These are phyloP conservation scores for Batillaria attramentaria DNA, from an alignment of 1,140 invertebrate species.

Conservation along the genomic window DNA sequence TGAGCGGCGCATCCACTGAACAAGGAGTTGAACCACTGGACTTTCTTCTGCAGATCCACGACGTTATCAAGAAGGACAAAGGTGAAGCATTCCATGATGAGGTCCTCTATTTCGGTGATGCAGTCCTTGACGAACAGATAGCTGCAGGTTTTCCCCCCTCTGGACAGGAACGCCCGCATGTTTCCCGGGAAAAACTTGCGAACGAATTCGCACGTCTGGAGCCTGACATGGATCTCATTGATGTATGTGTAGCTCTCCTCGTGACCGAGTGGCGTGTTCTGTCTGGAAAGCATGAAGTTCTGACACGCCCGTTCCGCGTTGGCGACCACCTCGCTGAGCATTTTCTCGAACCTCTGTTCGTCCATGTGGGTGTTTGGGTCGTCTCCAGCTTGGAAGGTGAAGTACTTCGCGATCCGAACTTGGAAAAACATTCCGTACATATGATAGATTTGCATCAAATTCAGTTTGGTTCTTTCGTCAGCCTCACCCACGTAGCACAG, in stretches of 20 bases:
- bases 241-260: slow-evolving; percentile 39
- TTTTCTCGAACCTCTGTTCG: not conserved
- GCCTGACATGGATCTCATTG: slow-evolving; percentile 39
- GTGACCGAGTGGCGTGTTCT: slow-evolving; percentile 27
- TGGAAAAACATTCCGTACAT: slow-evolving; percentile 46
- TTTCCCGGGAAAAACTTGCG: slow-evolving; percentile 21
- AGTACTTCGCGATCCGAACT: slow-evolving; percentile 28
- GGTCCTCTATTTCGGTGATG: slow-evolving; percentile 34
- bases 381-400: slow-evolving; percentile 22
- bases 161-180: slow-evolving; percentile 19
- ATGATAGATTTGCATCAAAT: slow-evolving; percentile 46
- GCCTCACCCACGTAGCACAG: slow-evolving; percentile 20
- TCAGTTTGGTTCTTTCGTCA: slow-evolving; percentile 35
- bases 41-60: slow-evolving; percentile 2
- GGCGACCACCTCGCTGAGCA: slow-evolving; percentile 23
- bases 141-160: not conserved
- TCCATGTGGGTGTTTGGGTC: not conserved
- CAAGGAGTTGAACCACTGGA: slow-evolving; percentile 32
- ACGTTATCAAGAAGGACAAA: slow-evolving; percentile 20
- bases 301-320: slow-evolving; percentile 31
- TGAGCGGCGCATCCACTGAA: slow-evolving; percentile 29
- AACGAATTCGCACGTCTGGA: slow-evolving; percentile 41
- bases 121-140: slow-evolving; percentile 34
- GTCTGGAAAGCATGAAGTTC: slow-evolving; percentile 29
- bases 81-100: slow-evolving; percentile 42